phyloP scores from a whole-genome alignment of 1,140 invertebrate genomes.

The Zaprionus ghesquierei region DNA sequence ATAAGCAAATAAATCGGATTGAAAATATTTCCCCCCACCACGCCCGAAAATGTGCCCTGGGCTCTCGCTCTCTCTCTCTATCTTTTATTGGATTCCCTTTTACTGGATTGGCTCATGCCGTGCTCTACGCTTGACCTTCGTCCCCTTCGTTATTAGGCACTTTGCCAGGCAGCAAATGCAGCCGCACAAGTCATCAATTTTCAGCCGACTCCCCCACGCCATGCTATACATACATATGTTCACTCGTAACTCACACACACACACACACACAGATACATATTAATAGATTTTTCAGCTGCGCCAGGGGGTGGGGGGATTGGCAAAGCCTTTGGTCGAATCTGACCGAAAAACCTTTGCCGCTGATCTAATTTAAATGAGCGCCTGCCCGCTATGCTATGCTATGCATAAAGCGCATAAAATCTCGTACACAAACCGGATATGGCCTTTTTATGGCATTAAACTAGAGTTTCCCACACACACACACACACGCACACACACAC shows the following conservation, averaged over 20 bases:
- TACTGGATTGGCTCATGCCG: background rate
- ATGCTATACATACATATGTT: slow-evolving; percentile 7
- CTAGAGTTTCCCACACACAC: background rate
- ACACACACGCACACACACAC: background rate
- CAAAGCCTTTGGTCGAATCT: slow-evolving; percentile 18
- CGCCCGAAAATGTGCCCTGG: no score
- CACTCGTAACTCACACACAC: slow-evolving; percentile 21
- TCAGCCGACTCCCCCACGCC: background rate
- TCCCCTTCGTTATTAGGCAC: background rate
- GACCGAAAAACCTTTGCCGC: slow-evolving; percentile 34
- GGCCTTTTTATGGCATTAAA: slow-evolving; percentile 62
- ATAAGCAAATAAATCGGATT: no score
- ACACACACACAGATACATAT: background rate
- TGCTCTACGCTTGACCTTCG: slow-evolving; percentile 14
- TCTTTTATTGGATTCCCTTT: background rate
- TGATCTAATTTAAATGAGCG: slow-evolving; percentile 75
- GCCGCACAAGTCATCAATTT: slow-evolving; percentile 29
- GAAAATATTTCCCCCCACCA: no score
- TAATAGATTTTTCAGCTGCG: slow-evolving; percentile 8
- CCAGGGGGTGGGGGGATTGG: no score
- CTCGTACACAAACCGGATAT: slow-evolving; percentile 65
- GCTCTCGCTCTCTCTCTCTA: no score
- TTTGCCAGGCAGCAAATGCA: slow-evolving; percentile 11
- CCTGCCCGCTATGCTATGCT: background rate
- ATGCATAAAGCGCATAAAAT: slow-evolving; percentile 58